These are phyloP conservation scores for Lycopodina hypogea DNA, from an alignment of 37 sponge, comb jelly and placozoan genomes.

Conservation along the genomic window DNA sequence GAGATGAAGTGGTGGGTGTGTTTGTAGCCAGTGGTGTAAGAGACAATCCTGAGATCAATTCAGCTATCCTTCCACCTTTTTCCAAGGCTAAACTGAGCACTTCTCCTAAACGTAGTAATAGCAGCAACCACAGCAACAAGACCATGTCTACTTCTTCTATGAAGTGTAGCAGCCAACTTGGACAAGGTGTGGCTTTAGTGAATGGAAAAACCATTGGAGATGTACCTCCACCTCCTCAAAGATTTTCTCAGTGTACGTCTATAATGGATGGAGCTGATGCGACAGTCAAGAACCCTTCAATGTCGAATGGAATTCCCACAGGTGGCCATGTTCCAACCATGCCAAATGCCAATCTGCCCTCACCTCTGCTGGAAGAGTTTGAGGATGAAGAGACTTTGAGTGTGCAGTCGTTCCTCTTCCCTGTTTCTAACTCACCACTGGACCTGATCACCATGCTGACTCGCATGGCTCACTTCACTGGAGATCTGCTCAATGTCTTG, in stretches of 20 bases:
- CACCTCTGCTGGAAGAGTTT: neutral
- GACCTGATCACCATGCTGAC: slow-evolving; percentile 69
- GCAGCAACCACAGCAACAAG: neutral
- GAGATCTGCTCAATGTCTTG: slow-evolving; percentile 22
- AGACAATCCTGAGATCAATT: no score
- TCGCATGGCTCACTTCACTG: slow-evolving; percentile 54
- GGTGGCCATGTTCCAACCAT: no score
- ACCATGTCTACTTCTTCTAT: no score
- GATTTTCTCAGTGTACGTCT: no score
- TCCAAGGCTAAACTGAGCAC: neutral
- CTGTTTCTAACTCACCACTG: slow-evolving; percentile 67
- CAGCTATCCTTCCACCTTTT: neutral
- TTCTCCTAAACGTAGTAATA: neutral
- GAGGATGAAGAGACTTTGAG: neutral
- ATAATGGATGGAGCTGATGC: neutral
- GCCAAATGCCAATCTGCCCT: neutral
- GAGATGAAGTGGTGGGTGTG: no score
- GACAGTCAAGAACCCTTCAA: neutral
- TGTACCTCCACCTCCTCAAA: no score
- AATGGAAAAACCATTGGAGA: no score
- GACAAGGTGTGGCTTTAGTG: no score
- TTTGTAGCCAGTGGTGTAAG: no score
- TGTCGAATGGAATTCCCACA: neutral
- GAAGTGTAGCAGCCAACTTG: no score
- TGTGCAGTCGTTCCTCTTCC: slow-evolving; percentile 25